These are phyloP conservation scores for Setophaga kirtlandii DNA, from an alignment of 2,113 vertebrate genomes.

Conservation along the genomic window DNA sequence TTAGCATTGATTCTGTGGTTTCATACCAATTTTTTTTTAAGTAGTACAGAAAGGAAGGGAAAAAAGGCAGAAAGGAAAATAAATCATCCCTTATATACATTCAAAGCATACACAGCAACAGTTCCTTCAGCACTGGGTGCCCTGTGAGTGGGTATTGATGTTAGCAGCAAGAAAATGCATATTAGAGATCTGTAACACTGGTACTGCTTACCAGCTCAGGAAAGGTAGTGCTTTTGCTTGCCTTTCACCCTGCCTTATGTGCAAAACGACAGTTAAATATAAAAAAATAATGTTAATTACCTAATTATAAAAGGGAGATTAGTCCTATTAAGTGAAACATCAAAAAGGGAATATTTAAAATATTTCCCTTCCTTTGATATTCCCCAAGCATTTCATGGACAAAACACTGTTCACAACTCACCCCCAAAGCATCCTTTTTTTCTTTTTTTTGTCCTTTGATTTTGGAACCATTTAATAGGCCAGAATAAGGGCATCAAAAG, in stretches of 20 bases:
- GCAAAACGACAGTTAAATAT: not conserved
- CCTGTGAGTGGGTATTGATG: conserved; percentile 46
- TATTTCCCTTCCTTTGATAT: not conserved
- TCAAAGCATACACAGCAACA: conserved; percentile 50
- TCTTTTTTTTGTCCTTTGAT: not conserved
- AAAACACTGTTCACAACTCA: not conserved
- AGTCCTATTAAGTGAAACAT: not conserved
- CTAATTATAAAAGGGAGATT: not conserved
- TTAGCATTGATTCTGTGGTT: conserved; percentile 37
- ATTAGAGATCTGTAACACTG: not conserved
- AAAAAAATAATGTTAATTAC: not conserved
- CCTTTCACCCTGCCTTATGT: not conserved
- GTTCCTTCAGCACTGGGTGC: conserved; percentile 37
- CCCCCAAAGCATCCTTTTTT: not conserved
- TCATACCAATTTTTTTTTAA: not conserved
- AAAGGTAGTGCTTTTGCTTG: not conserved
- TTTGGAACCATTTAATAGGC: not conserved
- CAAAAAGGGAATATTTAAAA: not conserved
- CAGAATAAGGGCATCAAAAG: not conserved
- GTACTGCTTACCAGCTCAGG: not conserved
- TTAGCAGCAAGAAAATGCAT: conserved; percentile 47
- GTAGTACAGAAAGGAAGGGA: conserved; percentile 33
- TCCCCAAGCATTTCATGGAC: not conserved
- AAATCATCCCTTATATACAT: conserved; percentile 53
- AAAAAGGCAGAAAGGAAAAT: conserved; percentile 32